phyloP scores from a whole-genome alignment of 2,113 vertebrate species.

The Asarcornis scutulata region DNA sequence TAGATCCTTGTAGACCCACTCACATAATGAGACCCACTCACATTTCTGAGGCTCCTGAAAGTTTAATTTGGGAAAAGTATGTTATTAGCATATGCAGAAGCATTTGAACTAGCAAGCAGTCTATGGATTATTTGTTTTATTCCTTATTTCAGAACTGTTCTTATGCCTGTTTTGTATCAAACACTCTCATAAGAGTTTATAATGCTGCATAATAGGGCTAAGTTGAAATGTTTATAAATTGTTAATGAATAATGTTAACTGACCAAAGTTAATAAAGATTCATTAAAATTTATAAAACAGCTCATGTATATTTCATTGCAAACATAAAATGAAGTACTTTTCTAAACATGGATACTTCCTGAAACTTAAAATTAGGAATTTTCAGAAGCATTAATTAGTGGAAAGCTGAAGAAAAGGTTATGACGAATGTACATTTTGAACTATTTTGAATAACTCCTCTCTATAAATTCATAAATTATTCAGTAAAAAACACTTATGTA shows the following conservation, averaged over 20 bases:
- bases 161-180: slow-evolving; percentile 18
- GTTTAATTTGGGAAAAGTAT: slow-evolving; percentile 68
- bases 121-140: neutral
- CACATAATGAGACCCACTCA: neutral
- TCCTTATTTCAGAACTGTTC: neutral
- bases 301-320: slow-evolving; percentile 23
- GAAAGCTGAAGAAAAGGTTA: slow-evolving; percentile 25
- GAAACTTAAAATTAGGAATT: slow-evolving; percentile 42
- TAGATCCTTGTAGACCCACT: neutral
- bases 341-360: slow-evolving; percentile 29
- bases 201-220: slow-evolving; percentile 39
- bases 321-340: slow-evolving; percentile 44
- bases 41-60: slow-evolving; percentile 36
- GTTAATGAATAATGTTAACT: slow-evolving; percentile 49
- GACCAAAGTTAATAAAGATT: slow-evolving; percentile 55
- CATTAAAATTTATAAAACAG: slow-evolving; percentile 67
- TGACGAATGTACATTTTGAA: neutral
- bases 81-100: slow-evolving; percentile 27
- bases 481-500: slow-evolving; percentile 52
- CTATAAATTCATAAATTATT: slow-evolving; percentile 63
- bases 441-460: slow-evolving; percentile 27
- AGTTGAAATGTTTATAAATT: slow-evolving; percentile 50
- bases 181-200: slow-evolving; percentile 34
- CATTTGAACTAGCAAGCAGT: neutral
- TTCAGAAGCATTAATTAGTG: slow-evolving; percentile 47